A percentile compares a stretch with the other conserved stretches of the same genome.
Conservation (phyloP, 2,797 vertebrate species). For the Artibeus lituratus region DNA sequence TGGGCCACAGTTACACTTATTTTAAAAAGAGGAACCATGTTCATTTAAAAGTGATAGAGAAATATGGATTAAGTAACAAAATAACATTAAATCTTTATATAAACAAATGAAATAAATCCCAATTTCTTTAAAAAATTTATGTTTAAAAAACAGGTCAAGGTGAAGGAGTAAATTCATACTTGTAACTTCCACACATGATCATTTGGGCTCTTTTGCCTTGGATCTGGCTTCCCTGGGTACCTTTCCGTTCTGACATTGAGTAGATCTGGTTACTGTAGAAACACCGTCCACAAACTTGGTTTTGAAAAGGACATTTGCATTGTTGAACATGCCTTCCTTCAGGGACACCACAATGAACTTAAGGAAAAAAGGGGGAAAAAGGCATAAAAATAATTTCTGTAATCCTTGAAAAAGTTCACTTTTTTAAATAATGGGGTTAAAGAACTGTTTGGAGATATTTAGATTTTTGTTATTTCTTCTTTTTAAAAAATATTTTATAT, state of each 20-base stretch:
- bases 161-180: background rate
- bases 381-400: background rate
- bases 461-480: background rate
- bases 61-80: conserved; percentile 23
- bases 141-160: background rate
- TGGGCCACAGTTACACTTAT: conserved; percentile 40
- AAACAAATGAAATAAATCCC: conserved; percentile 23
- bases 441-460: background rate
- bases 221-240: conserved; percentile 79
- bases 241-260: conserved; percentile 82
- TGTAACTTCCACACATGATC: conserved; percentile 61
- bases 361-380: background rate
- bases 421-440: background rate
- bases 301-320: conserved; percentile 96
- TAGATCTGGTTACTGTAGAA: conserved; percentile 88
- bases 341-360: conserved; percentile 98
- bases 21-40: background rate
- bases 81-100: conserved; percentile 35
- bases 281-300: conserved; percentile 96
- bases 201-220: conserved; percentile 78
- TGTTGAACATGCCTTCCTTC: conserved; percentile 99
- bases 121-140: conserved; percentile 1
- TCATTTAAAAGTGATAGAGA: background rate
- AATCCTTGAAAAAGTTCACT: background rate
- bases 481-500: too few relatives aligned